A percentile compares a stretch with the other conserved stretches of the same genome.
phyloP scores from a whole-genome alignment of 2,888 invertebrate genomes.

The Archips crataeganus region DNA sequence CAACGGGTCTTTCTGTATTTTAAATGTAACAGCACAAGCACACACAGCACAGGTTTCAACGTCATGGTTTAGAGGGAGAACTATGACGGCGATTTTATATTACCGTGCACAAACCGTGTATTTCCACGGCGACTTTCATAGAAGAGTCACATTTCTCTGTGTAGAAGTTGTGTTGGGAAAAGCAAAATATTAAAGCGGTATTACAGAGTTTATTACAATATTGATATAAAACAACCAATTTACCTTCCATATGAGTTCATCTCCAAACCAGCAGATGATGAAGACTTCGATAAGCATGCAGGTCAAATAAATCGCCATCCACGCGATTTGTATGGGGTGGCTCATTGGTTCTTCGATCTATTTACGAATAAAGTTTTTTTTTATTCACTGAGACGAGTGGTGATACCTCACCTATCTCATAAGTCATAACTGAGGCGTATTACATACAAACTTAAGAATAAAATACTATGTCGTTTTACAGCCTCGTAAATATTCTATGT shows the following conservation, averaged over 20 bases:
- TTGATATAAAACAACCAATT: background rate
- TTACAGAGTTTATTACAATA: background rate
- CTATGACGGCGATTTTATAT: background rate
- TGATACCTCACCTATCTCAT: background rate
- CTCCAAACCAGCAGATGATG: conserved; percentile 82
- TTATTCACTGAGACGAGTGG: background rate
- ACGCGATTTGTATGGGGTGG: conserved; percentile 80
- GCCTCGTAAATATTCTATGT: background rate
- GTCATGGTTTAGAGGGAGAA: background rate
- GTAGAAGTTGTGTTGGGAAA: background rate
- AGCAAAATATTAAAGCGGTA: background rate
- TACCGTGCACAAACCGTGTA: background rate
- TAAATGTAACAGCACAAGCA: background rate
- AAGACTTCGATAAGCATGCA: conserved; percentile 83
- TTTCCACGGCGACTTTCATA: background rate
- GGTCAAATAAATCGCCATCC: conserved; percentile 81
- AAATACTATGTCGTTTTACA: background rate
- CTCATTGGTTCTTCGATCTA: conserved; percentile 80
- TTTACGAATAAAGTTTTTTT: background rate
- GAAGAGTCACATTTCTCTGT: background rate
- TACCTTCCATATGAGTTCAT: conserved; percentile 81
- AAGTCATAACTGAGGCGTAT: background rate
- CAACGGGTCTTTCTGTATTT: background rate
- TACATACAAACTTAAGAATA: background rate
- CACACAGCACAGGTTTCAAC: no score